Conservation (phyloP, 2,888 invertebrate species). For the Stenotaenia linearis region DNA sequence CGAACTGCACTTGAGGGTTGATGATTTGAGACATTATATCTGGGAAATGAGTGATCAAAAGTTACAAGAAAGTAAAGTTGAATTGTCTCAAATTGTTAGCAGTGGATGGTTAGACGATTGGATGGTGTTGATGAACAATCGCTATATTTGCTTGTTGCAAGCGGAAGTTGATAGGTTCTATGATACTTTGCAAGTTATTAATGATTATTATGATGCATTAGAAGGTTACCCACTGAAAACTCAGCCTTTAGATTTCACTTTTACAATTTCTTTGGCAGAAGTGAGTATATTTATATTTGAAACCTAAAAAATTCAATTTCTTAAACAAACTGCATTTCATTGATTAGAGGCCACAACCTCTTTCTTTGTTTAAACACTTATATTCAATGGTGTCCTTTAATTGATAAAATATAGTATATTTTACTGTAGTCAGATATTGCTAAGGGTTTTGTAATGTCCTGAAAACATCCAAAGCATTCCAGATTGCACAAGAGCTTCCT, state of each 20-base stretch:
- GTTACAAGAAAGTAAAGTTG: constrained; percentile 6
- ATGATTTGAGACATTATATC: background rate
- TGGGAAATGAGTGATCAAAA: constrained; percentile 15
- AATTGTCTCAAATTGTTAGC: constrained; percentile 2
- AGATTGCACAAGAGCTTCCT: no score
- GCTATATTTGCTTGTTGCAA: constrained; percentile 26
- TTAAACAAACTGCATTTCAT: no score
- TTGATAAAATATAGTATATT: no score
- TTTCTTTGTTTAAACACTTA: no score
- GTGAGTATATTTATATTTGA: background rate
- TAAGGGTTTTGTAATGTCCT: no score
- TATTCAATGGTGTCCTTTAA: no score
- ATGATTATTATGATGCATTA: background rate
- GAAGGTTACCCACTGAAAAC: background rate
- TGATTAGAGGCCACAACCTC: no score
- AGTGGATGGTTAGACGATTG: constrained; percentile 24
- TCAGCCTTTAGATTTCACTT: constrained; percentile 1
- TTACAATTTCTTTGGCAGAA: background rate
- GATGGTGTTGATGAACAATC: background rate
- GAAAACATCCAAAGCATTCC: no score
- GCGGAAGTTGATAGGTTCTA: constrained; percentile 28
- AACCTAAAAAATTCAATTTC: no score
- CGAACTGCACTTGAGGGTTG: constrained; percentile 2
- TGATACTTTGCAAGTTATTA: background rate
- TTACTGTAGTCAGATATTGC: no score